Conservation (phyloP, 1,140 invertebrate species). For the Drosophila azteca region DNA sequence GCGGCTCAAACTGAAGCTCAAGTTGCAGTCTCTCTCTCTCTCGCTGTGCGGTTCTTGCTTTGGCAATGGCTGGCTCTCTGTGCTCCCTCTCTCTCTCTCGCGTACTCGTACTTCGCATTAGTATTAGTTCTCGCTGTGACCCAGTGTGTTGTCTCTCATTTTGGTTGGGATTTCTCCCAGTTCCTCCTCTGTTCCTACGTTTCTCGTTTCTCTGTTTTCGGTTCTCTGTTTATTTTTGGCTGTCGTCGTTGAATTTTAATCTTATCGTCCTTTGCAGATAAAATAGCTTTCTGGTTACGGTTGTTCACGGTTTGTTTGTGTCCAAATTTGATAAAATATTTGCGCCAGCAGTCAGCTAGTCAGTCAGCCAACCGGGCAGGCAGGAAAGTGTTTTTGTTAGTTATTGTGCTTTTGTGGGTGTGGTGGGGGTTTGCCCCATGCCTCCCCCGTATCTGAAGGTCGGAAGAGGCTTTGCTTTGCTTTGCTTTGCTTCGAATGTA, state of each 20-base stretch:
- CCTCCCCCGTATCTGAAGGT: too few relatives aligned
- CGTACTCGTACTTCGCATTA: conserved; percentile 13
- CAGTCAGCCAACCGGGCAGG: not conserved
- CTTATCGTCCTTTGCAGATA: conserved; percentile 42
- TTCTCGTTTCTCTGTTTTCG: not conserved
- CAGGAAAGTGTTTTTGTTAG: not conserved
- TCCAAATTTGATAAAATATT: conserved; percentile 46
- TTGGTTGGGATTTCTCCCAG: conserved; percentile 2
- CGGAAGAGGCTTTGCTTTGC: too few relatives aligned
- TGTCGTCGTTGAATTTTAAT: conserved; percentile 33
- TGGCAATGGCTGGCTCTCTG: conserved; percentile 39
- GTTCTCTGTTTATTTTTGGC: conserved; percentile 12
- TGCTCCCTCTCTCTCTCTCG: conserved; percentile 33
- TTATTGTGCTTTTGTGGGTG: not conserved
- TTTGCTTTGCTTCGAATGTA: too few relatives aligned
- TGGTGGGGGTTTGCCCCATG: too few relatives aligned
- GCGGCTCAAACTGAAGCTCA: not conserved
- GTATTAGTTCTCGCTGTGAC: conserved; percentile 22
- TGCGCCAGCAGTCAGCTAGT: conserved; percentile 8
- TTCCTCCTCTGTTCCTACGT: too few relatives aligned
- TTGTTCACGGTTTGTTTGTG: conserved; percentile 2
- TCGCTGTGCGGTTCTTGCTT: conserved; percentile 18
- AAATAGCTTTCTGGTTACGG: conserved; percentile 46
- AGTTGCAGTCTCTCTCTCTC: not conserved
- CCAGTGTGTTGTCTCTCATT: conserved; percentile 18